These are phyloP conservation scores for Drosophila melanosoma DNA, from an alignment of 2,888 invertebrate species.

Conservation along the genomic window DNA sequence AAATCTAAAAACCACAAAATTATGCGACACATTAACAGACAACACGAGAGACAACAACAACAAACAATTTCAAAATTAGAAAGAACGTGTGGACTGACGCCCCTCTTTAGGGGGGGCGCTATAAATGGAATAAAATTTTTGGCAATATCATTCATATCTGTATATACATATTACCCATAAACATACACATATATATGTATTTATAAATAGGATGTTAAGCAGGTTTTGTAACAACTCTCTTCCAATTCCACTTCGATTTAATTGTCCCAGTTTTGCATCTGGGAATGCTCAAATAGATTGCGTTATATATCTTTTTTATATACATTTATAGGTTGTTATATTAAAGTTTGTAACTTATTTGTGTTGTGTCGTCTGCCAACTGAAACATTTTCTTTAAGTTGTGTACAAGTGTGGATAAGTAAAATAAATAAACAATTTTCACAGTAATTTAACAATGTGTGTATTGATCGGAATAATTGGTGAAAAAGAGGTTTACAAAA, in stretches of 20 bases:
- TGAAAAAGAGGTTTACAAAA: not conserved
- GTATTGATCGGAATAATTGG: not conserved
- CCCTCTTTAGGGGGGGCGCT: conserved; percentile 15
- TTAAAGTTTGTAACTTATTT: conserved; percentile 65
- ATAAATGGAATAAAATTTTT: conserved; percentile 13
- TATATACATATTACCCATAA: conserved; percentile 47
- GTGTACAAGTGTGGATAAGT: conserved; percentile 28
- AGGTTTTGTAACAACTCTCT: conserved; percentile 12
- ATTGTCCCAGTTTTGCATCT: conserved; percentile 14
- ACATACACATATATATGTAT: conserved; percentile 42
- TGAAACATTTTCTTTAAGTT: conserved; percentile 35
- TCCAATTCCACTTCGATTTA: conserved; percentile 16
- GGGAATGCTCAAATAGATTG: conserved; percentile 36
- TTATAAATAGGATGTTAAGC: conserved; percentile 43
- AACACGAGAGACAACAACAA: conserved; percentile 23
- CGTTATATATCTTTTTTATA: conserved; percentile 66
- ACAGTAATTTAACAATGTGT: conserved; percentile 33
- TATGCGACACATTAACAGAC: conserved; percentile 36
- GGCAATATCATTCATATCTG: conserved; percentile 62
- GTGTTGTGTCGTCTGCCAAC: conserved; percentile 55
- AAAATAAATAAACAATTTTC: conserved; percentile 48
- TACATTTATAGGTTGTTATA: conserved; percentile 80
- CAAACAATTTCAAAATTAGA: conserved; percentile 31
- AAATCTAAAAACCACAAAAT: conserved; percentile 17
- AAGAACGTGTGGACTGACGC: conserved; percentile 55